Percentiles rank a stretch among this genome's conserved stretches.
Evolutionary conservation across 1,140 invertebrate species (phyloP).

Genomic region (Lanistes nyassanus): DNA sequence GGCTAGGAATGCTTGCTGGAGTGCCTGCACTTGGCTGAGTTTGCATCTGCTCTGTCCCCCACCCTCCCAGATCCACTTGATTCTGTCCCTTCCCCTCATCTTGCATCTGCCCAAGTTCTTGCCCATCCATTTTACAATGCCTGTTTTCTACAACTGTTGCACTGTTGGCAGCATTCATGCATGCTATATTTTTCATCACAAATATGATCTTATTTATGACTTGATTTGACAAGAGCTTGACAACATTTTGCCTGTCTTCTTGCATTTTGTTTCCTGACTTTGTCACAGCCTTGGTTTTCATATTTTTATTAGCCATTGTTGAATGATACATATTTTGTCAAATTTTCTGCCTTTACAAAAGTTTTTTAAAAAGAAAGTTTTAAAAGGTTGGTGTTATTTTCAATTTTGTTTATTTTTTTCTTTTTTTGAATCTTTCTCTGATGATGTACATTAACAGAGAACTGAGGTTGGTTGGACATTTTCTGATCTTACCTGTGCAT

Average conservation of each 20-base stretch:
- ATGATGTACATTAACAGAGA: slow-evolving; percentile 23
- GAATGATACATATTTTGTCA: background rate
- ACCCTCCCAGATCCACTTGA: too few species aligned
- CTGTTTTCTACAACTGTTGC: slow-evolving; percentile 8
- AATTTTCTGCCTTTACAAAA: background rate
- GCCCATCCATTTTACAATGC: background rate
- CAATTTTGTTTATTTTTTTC: slow-evolving; percentile 4
- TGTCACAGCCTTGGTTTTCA: slow-evolving; percentile 7
- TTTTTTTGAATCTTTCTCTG: slow-evolving; percentile 23
- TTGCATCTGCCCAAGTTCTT: background rate
- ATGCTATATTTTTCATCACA: slow-evolving; percentile 2
- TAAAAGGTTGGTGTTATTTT: background rate
- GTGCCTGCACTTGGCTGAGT: background rate
- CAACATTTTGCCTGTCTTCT: slow-evolving; percentile 3
- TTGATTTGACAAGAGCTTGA: slow-evolving; percentile 3
- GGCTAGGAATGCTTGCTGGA: background rate
- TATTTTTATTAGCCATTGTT: background rate
- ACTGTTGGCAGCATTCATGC: slow-evolving; percentile 4
- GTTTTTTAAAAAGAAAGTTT: slow-evolving; percentile 1
- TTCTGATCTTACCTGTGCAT: slow-evolving; percentile 9
- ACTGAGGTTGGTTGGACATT: slow-evolving; percentile 26
- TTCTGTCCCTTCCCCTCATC: background rate
- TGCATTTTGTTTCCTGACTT: background rate
- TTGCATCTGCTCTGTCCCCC: too few species aligned
- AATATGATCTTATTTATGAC: slow-evolving; percentile 10